Evolutionary conservation across 1,140 invertebrate species (phyloP).

Genomic region (Leguminivora glycinivorella): DNA sequence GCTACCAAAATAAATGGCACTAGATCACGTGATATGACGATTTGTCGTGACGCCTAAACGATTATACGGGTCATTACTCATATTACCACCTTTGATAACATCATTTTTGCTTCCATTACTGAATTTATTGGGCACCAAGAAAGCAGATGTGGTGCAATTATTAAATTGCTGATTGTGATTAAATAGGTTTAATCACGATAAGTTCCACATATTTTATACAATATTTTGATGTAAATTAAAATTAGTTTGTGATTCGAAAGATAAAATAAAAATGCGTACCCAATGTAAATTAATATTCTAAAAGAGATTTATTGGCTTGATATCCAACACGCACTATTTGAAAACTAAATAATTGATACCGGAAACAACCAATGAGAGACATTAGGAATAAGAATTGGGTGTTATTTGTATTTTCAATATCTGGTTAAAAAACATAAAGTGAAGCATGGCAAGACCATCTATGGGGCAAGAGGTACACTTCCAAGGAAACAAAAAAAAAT

Average conservation of each 20-base stretch:
- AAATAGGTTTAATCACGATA: constrained; percentile 1
- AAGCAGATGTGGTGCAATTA: neutral
- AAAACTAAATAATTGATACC: too few species aligned
- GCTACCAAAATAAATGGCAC: constrained; percentile 55
- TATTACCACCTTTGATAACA: constrained; percentile 73
- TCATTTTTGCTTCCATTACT: constrained; percentile 59
- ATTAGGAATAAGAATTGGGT: too few species aligned
- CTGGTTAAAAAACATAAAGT: too few species aligned
- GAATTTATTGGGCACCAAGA: constrained; percentile 40
- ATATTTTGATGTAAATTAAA: neutral
- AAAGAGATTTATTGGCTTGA: neutral
- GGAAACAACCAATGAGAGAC: too few species aligned
- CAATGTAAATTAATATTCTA: neutral
- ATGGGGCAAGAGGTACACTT: too few species aligned
- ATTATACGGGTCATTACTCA: constrained; percentile 71
- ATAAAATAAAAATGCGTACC: neutral
- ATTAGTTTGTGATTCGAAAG: neutral
- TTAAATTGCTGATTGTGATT: constrained; percentile 9
- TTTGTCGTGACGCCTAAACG: constrained; percentile 72
- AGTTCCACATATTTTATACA: neutral
- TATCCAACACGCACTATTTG: neutral
- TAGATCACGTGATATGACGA: constrained; percentile 65
- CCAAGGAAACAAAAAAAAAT: too few species aligned
- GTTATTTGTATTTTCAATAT: too few species aligned
- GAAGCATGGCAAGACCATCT: too few species aligned